Percentiles rank a stretch among this genome's conserved stretches.
These are phyloP conservation scores for Tupaia chinensis DNA, from an alignment of 2,113 vertebrate genomes.

Conservation along the genomic window DNA sequence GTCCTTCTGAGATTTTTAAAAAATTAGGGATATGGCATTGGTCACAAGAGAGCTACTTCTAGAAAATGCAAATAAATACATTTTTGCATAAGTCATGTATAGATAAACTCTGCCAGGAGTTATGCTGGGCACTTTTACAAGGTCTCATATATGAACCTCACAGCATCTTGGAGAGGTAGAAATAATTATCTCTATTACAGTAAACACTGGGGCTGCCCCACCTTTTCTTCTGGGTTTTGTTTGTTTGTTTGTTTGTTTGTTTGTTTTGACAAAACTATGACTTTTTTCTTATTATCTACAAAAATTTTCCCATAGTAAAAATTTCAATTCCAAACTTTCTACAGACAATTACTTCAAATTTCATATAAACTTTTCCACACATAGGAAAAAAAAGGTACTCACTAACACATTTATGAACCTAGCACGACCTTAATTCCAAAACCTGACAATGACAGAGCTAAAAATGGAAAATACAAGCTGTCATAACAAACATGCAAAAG, in stretches of 20 bases:
- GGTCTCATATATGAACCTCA: not conserved
- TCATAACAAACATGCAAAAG: slow-evolving; percentile 7
- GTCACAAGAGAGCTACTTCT: not conserved
- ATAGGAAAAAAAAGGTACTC: not conserved
- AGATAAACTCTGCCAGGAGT: not conserved
- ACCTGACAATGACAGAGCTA: not conserved
- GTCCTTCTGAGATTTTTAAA: not conserved
- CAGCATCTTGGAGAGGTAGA: too few species aligned
- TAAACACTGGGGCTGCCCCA: not conserved
- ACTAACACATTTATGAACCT: not conserved
- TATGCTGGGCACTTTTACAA: not conserved
- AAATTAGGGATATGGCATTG: not conserved
- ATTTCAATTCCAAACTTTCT: not conserved
- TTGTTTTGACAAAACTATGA: not conserved
- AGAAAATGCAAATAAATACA: not conserved
- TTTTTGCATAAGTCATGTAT: not conserved
- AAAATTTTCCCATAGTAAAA: not conserved
- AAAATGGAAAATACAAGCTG: not conserved
- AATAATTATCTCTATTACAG: not conserved
- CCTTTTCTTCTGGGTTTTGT: not conserved
- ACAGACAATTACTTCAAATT: not conserved
- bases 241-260: too few species aligned
- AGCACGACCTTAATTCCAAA: not conserved
- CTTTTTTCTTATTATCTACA: not conserved
- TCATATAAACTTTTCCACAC: not conserved